Percentiles rank a stretch among this genome's conserved stretches.
Conservation (phyloP, 2,888 invertebrate species). For the Anorthoa munda region DNA sequence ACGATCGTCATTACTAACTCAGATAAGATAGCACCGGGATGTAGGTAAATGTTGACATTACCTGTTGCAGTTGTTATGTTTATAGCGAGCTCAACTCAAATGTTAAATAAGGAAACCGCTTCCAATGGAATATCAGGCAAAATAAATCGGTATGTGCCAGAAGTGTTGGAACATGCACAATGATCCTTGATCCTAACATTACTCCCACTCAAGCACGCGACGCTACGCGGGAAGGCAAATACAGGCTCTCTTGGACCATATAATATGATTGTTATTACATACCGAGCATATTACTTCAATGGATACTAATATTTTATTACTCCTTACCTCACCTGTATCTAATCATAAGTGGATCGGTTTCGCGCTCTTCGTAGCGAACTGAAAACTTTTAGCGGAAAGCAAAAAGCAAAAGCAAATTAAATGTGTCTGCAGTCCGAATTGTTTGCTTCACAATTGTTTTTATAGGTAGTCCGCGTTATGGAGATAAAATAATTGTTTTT, state of each 20-base stretch:
- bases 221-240: constrained; percentile 48
- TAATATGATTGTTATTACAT: constrained; percentile 1
- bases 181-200: constrained; percentile 57
- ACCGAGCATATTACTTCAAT: not conserved
- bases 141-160: not conserved
- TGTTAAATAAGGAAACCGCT: constrained; percentile 4
- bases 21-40: constrained; percentile 44
- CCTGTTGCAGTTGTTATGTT: constrained; percentile 23
- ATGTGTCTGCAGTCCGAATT: constrained; percentile 42
- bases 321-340: constrained; percentile 6
- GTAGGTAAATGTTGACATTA: constrained; percentile 38
- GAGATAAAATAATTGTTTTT: constrained; percentile 75
- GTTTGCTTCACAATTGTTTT: constrained; percentile 60
- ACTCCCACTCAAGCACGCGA: constrained; percentile 80
- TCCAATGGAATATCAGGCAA: constrained; percentile 7
- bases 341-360: constrained; percentile 23
- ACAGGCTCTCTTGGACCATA: constrained; percentile 1
- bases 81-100: constrained; percentile 14
- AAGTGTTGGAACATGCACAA: constrained; percentile 15
- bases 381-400: constrained; percentile 19
- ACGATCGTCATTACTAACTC: constrained; percentile 36
- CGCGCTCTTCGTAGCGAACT: constrained; percentile 6
- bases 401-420: constrained; percentile 49
- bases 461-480: constrained; percentile 67
- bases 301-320: constrained; percentile 9